Evolutionary conservation across 2,888 invertebrate genomes (phyloP), one percentile per base, ranked within the genome.

Genomic region (Agonopterix subpropinquella): DNA sequence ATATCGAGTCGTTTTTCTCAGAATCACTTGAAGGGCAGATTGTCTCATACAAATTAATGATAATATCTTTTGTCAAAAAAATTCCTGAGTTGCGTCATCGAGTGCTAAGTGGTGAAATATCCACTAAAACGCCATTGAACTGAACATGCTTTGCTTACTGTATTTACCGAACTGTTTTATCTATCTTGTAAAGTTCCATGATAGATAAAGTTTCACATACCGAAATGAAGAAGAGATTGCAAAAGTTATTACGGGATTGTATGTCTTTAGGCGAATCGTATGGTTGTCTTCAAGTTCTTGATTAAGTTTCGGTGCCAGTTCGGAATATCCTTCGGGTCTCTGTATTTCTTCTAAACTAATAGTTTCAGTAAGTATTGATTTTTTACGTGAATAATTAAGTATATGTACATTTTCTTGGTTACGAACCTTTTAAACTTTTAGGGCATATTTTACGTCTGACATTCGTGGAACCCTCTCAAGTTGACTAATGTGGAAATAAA

Each of bases 21-120:
- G 58, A 57, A 56, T 56, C 46, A 59, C 58, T 11, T 70, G 78
- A 77, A 82, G 80, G 79, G 73, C 73, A 64, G 57, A 56, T 55
- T 60, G 62, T 64, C 58, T 61, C 64, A 65, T 69, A 69, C 65
- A 56, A 57, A 60, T 54, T 64, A 55, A 60, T 54, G 64, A 55
- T 64, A 67, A 73, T 68, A 73, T 67, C 64, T 62, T 62, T 63
- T 64, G 58, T 58, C 62, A 61, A 56, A 67, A 65, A 62, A 76
- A 80, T 82, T 79, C 77, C 67, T 77, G 49, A 55, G 52, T 81
- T 78, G 76, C 70, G 58, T 65, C 73, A 80, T 69, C 62, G 1
- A 39, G 28, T 28, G 39, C 39, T 39, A 39, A 39, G n/a, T n/a
- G 39, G n/a, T 9, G 10, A n/a, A 39, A 39, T 28, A 28, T 28